These are phyloP conservation scores for Scaptomyza pallida DNA, from an alignment of 1,140 invertebrate species.

Conservation along the genomic window DNA sequence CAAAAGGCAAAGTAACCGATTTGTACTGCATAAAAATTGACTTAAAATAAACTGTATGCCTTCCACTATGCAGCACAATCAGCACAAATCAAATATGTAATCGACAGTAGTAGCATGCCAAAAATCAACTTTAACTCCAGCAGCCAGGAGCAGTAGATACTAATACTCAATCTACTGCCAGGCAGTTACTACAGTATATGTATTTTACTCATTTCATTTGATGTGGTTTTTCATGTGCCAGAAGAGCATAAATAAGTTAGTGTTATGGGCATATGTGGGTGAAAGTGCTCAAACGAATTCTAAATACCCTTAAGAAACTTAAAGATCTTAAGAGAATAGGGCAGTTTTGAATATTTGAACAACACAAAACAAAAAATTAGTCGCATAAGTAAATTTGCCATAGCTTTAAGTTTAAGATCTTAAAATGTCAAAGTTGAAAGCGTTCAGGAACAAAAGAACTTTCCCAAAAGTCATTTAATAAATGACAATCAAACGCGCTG, in stretches of 20 bases:
- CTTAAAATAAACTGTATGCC: slow-evolving; percentile 18
- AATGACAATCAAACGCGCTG: slow-evolving; percentile 18
- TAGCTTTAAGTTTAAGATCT: too few relatives aligned
- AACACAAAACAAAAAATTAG: too few relatives aligned
- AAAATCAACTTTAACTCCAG: slow-evolving; percentile 7
- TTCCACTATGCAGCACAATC: slow-evolving; percentile 26
- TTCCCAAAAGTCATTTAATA: slow-evolving; percentile 29
- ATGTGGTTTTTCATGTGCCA: not conserved
- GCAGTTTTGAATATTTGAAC: too few relatives aligned
- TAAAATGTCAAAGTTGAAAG: too few relatives aligned
- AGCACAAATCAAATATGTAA: slow-evolving; percentile 47
- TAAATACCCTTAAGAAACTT: not conserved
- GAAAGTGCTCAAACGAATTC: not conserved
- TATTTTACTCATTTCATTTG: not conserved
- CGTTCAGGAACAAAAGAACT: too few relatives aligned
- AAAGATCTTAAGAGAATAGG: too few relatives aligned
- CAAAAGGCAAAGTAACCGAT: slow-evolving; percentile 8
- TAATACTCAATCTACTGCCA: slow-evolving; percentile 1
- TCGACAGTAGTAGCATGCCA: slow-evolving; percentile 3
- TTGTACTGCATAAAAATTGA: slow-evolving; percentile 28
- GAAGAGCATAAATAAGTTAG: slow-evolving; percentile 30
- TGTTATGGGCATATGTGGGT: too few relatives aligned
- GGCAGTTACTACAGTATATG: not conserved
- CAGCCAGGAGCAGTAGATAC: not conserved
- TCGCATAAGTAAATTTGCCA: too few relatives aligned